Conservation (phyloP, 2,797 vertebrate genomes). For the Lithobates pipiens region DNA sequence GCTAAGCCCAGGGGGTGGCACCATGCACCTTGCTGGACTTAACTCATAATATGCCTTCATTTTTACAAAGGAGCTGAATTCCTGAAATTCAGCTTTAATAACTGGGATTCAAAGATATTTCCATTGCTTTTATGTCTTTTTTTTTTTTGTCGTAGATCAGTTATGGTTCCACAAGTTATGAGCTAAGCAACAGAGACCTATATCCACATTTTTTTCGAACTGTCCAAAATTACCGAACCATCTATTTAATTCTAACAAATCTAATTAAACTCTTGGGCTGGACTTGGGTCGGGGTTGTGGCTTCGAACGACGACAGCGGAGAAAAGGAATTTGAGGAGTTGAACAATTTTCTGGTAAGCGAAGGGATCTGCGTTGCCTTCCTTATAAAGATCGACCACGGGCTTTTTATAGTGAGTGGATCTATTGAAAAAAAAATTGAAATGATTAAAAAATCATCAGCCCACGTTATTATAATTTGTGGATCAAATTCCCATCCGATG, state of each 20-base stretch:
- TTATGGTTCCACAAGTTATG: slow-evolving; percentile 6
- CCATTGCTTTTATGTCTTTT: no score
- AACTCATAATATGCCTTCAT: no score
- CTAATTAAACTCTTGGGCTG: neutral
- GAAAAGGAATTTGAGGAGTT: neutral
- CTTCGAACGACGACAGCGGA: neutral
- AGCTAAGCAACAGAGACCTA: neutral
- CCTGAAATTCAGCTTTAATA: no score
- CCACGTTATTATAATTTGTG: neutral
- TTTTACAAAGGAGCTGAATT: no score
- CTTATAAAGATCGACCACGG: neutral
- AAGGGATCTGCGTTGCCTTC: neutral
- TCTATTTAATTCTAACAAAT: neutral
- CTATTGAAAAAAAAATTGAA: no score
- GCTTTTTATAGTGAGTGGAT: neutral
- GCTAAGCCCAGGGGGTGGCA: no score
- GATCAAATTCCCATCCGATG: neutral
- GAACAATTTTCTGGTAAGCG: neutral
- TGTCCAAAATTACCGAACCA: neutral
- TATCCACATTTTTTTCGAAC: slow-evolving; percentile 10
- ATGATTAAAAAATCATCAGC: neutral
- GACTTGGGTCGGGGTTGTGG: slow-evolving; percentile 15
- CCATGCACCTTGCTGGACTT: no score
- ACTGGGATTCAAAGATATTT: no score
- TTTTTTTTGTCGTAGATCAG: neutral